phyloP scores from a whole-genome alignment of 1,140 invertebrate species.

The Spodoptera litura region DNA sequence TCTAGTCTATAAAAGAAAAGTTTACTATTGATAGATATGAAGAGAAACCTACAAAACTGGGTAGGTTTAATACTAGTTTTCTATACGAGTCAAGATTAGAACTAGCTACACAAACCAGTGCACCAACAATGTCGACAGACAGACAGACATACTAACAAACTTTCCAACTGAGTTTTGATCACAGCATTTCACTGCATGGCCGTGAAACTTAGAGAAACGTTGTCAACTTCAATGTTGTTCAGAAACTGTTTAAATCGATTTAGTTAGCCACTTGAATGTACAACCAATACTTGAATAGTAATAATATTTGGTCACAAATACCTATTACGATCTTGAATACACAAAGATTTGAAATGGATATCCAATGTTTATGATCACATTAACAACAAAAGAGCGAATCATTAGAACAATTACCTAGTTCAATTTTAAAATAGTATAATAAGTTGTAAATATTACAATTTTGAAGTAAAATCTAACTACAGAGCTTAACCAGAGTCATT shows the following conservation, averaged over 20 bases:
- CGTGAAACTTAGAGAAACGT: constrained; percentile 18
- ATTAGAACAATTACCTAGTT: too few relatives aligned
- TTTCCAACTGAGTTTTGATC: constrained; percentile 9
- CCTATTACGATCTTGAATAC: neutral
- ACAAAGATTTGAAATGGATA: too few relatives aligned
- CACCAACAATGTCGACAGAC: neutral
- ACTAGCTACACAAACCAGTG: constrained; percentile 6
- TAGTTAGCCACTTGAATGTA: neutral
- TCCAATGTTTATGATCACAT: too few relatives aligned
- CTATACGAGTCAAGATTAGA: constrained; percentile 5
- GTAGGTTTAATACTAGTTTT: constrained; percentile 22
- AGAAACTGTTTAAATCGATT: neutral
- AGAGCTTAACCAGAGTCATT: too few relatives aligned
- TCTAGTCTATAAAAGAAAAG: neutral
- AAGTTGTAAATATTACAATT: too few relatives aligned
- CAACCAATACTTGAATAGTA: neutral
- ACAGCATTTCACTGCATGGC: neutral
- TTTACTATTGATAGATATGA: neutral
- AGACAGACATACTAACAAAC: neutral
- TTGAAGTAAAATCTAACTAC: too few relatives aligned
- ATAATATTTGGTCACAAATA: neutral
- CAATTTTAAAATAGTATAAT: too few relatives aligned
- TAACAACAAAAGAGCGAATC: too few relatives aligned
- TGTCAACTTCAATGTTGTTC: neutral
- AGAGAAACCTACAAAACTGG: constrained; percentile 25